Base-by-base conservation (phyloP, 2,888 invertebrate species). In the Bursaphelenchus okinawaensis region DNA sequence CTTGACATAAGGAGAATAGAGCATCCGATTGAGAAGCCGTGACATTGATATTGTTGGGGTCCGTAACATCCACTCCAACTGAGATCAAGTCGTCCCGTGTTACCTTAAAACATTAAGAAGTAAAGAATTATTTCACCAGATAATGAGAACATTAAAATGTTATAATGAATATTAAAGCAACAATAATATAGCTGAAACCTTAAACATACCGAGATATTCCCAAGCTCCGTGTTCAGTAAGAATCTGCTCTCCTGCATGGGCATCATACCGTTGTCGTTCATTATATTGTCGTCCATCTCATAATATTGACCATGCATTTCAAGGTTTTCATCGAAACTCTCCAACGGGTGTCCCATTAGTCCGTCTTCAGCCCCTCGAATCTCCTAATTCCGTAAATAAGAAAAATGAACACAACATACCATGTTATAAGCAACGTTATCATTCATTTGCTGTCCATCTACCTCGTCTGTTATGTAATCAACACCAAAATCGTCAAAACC, bases 51-150 rank as follows among this genome's bases (percentile, higher is more conserved):
- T 40, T 40, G 4, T 12, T 24, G 56, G 23, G 22, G 4, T 19
- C 20, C 24, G 20, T 23, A 19, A 56, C 29, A 26, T 56, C 27
- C 56, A 56, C 56, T 56, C 56, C 56, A 19, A 56, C 56, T 23
- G 23, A 26, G n/a, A 26, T 19, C 16, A 56, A 19, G 29, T 56
- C 56, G 3, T 56, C 56, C 2, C 23, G 29, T 9, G 56, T 56
- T 19, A 56, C 56, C 56, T 56, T 22, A 19, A 56, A 24, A 23
- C 56, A 4, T 40, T 16, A 40, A 40, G 12, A 12, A 40, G 40
- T 1, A 40, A n/a, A 40, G 12, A 40, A 40, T 40, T n/a, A 4
- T 6, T 40, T 12, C 12, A 40, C 40, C 12, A 12, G 31, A 29
- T 29, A 29, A 29, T 29, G 31, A 12, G 12, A 9, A 40, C 12